Conservation (phyloP, 2,113 vertebrate species). For the Halichoeres trimaculatus region DNA sequence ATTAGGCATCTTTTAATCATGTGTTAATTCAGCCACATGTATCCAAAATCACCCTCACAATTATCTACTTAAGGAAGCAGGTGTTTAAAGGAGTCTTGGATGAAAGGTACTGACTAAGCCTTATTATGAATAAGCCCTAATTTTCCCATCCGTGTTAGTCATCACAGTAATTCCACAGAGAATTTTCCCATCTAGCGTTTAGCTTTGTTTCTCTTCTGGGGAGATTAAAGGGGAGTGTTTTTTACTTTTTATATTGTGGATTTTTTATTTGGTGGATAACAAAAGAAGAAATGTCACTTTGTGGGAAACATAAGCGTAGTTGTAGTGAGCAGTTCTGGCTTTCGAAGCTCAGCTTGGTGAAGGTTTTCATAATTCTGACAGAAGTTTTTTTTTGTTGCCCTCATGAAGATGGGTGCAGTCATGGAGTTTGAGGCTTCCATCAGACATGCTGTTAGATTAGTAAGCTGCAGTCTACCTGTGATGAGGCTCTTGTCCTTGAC, state of each 20-base stretch:
- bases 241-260: conserved; percentile 32
- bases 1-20: conserved; percentile 54
- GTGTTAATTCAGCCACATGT: conserved; percentile 49
- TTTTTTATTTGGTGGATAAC: conserved; percentile 29
- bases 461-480: conserved; percentile 35
- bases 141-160: conserved; percentile 58
- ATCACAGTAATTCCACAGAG: conserved; percentile 46
- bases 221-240: conserved; percentile 50
- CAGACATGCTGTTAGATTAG: conserved; percentile 61
- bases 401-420: conserved; percentile 44
- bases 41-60: conserved; percentile 39
- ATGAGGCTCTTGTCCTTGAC: conserved; percentile 55
- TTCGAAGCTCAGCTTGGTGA: conserved; percentile 38
- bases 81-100: conserved; percentile 55
- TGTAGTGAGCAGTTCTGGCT: conserved; percentile 12
- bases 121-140: conserved; percentile 60
- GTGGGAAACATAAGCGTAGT: not conserved
- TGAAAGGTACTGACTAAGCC: conserved; percentile 66
- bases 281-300: conserved; percentile 25
- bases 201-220: conserved; percentile 39
- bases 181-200: conserved; percentile 41
- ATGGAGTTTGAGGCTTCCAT: conserved; percentile 52
- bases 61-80: conserved; percentile 62
- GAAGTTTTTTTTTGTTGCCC: not conserved
- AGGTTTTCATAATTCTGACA: conserved; percentile 40